These are phyloP conservation scores for Capitulum mitella DNA, from an alignment of 2,888 invertebrate genomes.

Conservation along the genomic window DNA sequence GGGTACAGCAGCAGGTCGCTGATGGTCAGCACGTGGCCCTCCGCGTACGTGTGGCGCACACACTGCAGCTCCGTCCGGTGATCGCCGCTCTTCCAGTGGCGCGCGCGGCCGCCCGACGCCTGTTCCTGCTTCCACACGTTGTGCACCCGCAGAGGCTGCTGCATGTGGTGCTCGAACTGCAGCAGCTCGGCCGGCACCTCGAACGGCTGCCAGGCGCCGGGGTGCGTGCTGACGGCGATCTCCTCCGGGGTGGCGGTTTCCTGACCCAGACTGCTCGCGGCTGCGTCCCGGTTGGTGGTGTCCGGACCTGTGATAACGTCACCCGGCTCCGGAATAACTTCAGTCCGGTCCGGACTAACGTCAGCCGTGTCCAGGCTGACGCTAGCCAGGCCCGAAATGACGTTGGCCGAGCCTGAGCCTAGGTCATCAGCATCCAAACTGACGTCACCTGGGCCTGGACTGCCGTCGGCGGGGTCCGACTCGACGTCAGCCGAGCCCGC, in stretches of 20 bases:
- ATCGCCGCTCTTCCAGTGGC: conserved; percentile 4
- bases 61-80: not conserved
- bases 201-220: not conserved
- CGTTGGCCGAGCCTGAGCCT: not conserved
- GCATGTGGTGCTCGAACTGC: conserved; percentile 75
- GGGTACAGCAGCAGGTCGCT: conserved; percentile 23
- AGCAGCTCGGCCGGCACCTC: conserved; percentile 57
- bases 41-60: conserved; percentile 10
- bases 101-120: conserved; percentile 36
- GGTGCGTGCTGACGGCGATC: not conserved
- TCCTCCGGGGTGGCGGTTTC: too few relatives aligned
- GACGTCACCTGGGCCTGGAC: too few relatives aligned
- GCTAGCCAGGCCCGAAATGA: too few relatives aligned
- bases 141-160: conserved; percentile 72
- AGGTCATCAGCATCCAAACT: not conserved
- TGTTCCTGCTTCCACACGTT: conserved; percentile 71
- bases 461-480: too few relatives aligned
- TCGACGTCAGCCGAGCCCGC: not conserved
- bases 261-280: too few relatives aligned
- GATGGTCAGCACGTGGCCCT: conserved; percentile 18
- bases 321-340: not conserved
- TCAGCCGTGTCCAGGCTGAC: not conserved
- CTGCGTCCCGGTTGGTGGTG: too few relatives aligned
- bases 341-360: not conserved
- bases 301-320: too few relatives aligned